Evolutionary conservation across 2,797 vertebrate species (phyloP), one percentile per base, ranked within the genome.

Genomic region (Sus cebifrons): DNA sequence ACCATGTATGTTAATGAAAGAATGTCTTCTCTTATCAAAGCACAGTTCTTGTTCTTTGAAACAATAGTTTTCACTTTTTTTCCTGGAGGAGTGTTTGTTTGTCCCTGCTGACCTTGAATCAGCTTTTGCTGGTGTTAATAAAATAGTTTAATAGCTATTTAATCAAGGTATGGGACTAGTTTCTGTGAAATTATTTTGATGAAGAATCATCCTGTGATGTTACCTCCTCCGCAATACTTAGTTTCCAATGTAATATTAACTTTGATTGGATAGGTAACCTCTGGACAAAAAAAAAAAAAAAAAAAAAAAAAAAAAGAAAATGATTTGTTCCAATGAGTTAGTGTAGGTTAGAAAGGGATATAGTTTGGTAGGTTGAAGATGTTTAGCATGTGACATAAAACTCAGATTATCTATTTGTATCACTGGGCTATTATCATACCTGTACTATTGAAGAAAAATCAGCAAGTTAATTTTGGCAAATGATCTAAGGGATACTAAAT

Each of bases 1-100:
- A 73, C 15, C 40, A 62, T 81, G 9, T 75, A 52, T 71, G 11
- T 21, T 58, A 52, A 60, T 54, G 54, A 89, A 91, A 81, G 18
- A 68, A n/a, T 79, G 25, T 86, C 21, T 97, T 86, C 40, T 77
- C 60, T 94, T 90, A 65, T 17, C 9, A 49, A 93, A 36, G 23
- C 21, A 21, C 2, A 20, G 9, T 2, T 56, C 13, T 81, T 82
- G 7, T 68, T 62, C 32, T 82, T 91, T 32, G 25, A 89, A 95
- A 64, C 20, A 89, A 29, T 3, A 12, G 0, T 83, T 32, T 56
- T 83, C 56, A 15, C 29, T 71, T 95, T 88, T 49, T 49, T 29
- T 40, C 36, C 74, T 68, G 16, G 49, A 91, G 40, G 8, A 5
- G 0, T 82, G 18, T 85, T 85, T 78, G 10, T 78, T 84, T 91